Evolutionary conservation across 2,888 invertebrate species (phyloP).

Genomic region (Octonoba sinensis): DNA sequence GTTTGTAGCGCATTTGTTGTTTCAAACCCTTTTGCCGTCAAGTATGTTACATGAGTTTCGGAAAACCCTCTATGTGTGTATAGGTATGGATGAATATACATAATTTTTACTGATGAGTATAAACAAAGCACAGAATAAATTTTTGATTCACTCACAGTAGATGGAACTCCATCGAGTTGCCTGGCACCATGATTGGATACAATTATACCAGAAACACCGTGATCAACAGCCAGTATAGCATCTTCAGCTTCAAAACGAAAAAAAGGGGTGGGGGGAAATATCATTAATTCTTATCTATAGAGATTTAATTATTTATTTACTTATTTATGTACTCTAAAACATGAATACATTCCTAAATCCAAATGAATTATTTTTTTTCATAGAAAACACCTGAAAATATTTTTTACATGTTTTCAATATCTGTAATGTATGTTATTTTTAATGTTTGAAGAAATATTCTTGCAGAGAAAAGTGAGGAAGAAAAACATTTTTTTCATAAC

Average conservation of each 20-base stretch:
- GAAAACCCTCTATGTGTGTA: too few species aligned
- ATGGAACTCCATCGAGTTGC: slow-evolving; percentile 87
- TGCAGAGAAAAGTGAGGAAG: too few species aligned
- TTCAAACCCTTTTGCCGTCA: too few species aligned
- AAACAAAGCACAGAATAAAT: too few species aligned
- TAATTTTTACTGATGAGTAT: too few species aligned
- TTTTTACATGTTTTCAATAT: not conserved
- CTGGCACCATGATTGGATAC: slow-evolving; percentile 96
- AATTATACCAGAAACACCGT: slow-evolving; percentile 83
- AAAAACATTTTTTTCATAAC: too few species aligned
- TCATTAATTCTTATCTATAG: not conserved
- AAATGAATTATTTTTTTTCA: not conserved
- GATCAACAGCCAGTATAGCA: slow-evolving; percentile 80
- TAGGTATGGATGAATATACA: too few species aligned
- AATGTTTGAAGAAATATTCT: too few species aligned
- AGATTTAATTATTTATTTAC: too few species aligned
- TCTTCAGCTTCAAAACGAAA: slow-evolving; percentile 78
- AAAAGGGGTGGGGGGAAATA: slow-evolving; percentile 20
- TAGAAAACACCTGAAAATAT: not conserved
- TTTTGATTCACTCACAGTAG: slow-evolving; percentile 77
- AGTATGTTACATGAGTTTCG: too few species aligned
- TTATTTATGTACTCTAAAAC: not conserved
- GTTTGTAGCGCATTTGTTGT: too few species aligned
- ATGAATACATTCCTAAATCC: not conserved
- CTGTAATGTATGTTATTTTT: too few species aligned